Evolutionary conservation across 2,113 vertebrate genomes (phyloP).

Genomic region (Falcunculus frontatus): DNA sequence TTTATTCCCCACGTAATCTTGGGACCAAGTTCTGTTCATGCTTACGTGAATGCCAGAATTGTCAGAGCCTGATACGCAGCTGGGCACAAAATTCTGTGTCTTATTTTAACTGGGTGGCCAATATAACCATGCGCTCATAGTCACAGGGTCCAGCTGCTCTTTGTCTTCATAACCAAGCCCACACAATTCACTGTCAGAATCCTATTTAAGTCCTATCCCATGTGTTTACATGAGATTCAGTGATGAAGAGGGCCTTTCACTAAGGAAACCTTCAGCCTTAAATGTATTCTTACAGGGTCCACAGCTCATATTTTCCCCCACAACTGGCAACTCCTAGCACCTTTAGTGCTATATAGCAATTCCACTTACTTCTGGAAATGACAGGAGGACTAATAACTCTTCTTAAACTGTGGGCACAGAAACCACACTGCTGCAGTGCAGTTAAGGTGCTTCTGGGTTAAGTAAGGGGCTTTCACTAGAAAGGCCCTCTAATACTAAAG

Average conservation of each 20-base stretch:
- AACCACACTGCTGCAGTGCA: not conserved
- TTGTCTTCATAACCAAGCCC: not conserved
- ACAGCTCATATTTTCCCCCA: not conserved
- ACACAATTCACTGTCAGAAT: accelerated
- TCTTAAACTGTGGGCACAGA: not conserved
- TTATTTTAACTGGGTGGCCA: not conserved
- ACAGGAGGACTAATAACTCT: not conserved
- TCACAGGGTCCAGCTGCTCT: not conserved
- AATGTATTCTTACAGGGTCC: not conserved
- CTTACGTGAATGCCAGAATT: not conserved
- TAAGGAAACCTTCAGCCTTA: not conserved
- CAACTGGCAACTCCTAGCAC: not conserved
- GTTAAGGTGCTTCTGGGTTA: not conserved
- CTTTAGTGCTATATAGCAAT: not conserved
- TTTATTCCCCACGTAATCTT: not conserved
- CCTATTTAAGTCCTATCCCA: not conserved
- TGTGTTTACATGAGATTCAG: not conserved
- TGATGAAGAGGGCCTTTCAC: not conserved
- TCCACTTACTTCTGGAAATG: not conserved
- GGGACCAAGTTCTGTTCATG: not conserved
- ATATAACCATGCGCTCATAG: not conserved
- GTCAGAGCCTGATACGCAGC: not conserved
- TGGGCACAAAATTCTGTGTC: not conserved
- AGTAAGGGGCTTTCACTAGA: too few relatives aligned
- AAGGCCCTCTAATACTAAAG: not conserved